Evolutionary conservation across 2,113 vertebrate genomes (phyloP), one percentile per base, ranked within the genome.

Genomic region (Papio anubis): DNA sequence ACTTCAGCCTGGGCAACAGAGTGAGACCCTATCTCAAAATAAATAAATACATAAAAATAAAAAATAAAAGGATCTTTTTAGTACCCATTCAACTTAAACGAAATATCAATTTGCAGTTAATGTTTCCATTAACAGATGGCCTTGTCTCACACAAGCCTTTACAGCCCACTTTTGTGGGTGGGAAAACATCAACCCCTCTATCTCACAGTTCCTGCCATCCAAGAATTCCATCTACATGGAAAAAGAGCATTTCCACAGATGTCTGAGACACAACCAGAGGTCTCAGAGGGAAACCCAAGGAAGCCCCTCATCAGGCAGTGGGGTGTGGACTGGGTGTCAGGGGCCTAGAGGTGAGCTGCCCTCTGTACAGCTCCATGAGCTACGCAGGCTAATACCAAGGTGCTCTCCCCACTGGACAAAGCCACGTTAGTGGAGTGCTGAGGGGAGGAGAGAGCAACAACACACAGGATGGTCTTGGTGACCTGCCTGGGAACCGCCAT

Each of bases 271-370:
- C n/a, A 27, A 61, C 23, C 27, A 12, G 50, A 12, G 14, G 38
- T 27, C 75, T 64, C 55, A 32, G 20, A 73, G 55, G 79, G 59
- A 75, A 14, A 52, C 27, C 48, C 45, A 25, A 50, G 0, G 68
- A 72, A 30, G 48, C 61, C 6, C 68, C 43, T 8, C 0, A 45
- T 66, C 30, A 21, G 9, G 4, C 0, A 7, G 35, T 2, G 20
- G 32, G 55, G 14, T 21, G 30, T 3, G 30, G 50, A 8, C 35
- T 73, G 59, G 80, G 50, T 25, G 52, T 66, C 48, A 61, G 23
- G 35, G 55, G 35, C 55, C 32, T 55, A 21, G 8, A 57, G 10
- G 78, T 3, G 52, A 27, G 43, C 52, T 21, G 8, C 48, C 61
- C n/a, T 52, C 32, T 0, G 8, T 40, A 66, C 4, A n/a, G 50